A percentile compares a stretch with the other conserved stretches of the same genome.
These are phyloP conservation scores for Platichthys stellatus DNA, from an alignment of 2,113 vertebrate species.

Conservation along the genomic window DNA sequence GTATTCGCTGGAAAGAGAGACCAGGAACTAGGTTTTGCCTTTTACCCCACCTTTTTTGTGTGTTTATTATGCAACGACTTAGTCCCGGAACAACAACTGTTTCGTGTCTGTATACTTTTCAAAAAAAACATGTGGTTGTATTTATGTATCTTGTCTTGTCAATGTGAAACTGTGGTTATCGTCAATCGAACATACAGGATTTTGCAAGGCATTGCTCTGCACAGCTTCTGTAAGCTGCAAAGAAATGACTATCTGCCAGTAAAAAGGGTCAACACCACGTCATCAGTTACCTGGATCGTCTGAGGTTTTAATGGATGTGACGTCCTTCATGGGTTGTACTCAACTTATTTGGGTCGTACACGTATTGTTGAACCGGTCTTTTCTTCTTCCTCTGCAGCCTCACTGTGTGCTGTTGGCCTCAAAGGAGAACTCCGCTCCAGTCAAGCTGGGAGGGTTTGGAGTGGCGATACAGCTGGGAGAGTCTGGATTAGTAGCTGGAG, in stretches of 20 bases:
- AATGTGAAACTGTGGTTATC: conserved; percentile 29
- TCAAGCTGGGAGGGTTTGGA: conserved; percentile 97
- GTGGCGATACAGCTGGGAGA: conserved; percentile 99
- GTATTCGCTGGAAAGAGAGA: too few relatives aligned
- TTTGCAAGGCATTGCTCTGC: conserved; percentile 18
- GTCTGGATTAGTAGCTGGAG: conserved; percentile 98
- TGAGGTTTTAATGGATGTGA: neutral
- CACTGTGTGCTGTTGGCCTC: conserved; percentile 88
- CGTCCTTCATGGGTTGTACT: too few relatives aligned
- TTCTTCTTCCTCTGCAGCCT: conserved; percentile 45
- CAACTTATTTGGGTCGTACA: neutral
- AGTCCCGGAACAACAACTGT: too few relatives aligned
- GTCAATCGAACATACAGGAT: neutral
- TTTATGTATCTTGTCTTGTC: neutral
- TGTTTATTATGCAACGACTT: too few relatives aligned
- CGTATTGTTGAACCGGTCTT: neutral
- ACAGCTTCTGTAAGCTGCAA: neutral
- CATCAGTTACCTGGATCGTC: neutral
- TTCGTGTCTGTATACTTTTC: too few relatives aligned
- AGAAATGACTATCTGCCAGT: neutral
- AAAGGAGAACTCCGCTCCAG: conserved; percentile 98
- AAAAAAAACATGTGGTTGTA: conserved; percentile 11
- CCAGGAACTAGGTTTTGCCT: too few relatives aligned
- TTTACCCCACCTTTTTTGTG: too few relatives aligned
- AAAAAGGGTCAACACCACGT: neutral